These are phyloP conservation scores for Zeugodacus cucurbitae DNA, from an alignment of 1,140 invertebrate species.

Conservation along the genomic window DNA sequence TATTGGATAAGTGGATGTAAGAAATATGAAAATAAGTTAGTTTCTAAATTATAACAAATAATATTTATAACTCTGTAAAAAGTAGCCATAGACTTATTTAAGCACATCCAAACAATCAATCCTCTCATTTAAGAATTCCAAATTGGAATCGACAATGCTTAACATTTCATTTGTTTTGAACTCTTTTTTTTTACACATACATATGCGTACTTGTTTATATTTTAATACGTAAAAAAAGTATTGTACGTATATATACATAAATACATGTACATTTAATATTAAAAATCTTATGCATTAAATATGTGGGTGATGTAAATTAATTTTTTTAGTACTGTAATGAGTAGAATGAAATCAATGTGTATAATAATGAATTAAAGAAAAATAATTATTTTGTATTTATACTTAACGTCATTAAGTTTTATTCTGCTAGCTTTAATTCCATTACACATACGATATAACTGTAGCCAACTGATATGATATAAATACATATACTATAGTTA, in stretches of 20 bases:
- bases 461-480: background rate
- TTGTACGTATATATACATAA: background rate
- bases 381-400: constrained; percentile 36
- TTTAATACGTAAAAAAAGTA: background rate
- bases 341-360: background rate
- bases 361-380: constrained; percentile 9
- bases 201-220: background rate
- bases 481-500: background rate
- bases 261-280: too few relatives aligned
- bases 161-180: background rate
- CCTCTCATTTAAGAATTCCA: background rate
- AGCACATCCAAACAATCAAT: background rate
- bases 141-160: background rate
- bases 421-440: constrained; percentile 21
- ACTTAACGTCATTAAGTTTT: constrained; percentile 11
- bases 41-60: background rate
- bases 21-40: background rate
- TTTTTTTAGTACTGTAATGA: background rate
- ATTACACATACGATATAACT: background rate
- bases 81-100: background rate
- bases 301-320: constrained; percentile 32
- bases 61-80: constrained; percentile 17
- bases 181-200: background rate
- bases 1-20: background rate
- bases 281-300: constrained; percentile 9